A percentile compares a stretch with the other conserved stretches of the same genome.
These are phyloP conservation scores for Micromussa lordhowensis DNA, from an alignment of 92 coral and sea anemone species.

Conservation along the genomic window DNA sequence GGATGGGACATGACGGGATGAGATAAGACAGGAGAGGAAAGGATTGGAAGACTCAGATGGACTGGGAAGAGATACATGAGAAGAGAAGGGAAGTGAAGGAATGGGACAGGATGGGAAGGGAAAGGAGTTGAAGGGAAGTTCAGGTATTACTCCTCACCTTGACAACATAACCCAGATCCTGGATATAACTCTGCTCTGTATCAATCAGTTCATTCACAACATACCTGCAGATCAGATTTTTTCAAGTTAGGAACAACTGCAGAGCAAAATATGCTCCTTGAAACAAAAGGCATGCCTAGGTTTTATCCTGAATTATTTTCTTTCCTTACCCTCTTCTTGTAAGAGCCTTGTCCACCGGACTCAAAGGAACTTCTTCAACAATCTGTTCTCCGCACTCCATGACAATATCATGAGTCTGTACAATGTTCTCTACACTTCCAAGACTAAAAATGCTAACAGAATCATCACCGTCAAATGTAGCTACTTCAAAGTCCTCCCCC, in stretches of 20 bases:
- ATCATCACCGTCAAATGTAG: conserved; percentile 72
- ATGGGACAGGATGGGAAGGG: not conserved
- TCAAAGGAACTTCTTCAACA: conserved; percentile 71
- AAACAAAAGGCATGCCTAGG: not conserved
- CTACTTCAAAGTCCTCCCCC: conserved; percentile 72
- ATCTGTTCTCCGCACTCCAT: conserved; percentile 64
- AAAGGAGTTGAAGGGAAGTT: not conserved
- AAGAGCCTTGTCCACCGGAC: conserved; percentile 75
- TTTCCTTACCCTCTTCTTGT: conserved; percentile 75
- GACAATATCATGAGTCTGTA: conserved; percentile 74
- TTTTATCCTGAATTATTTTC: not conserved
- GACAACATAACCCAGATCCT: conserved; percentile 83
- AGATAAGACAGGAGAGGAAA: not conserved
- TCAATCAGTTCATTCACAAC: conserved; percentile 87
- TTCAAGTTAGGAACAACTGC: not conserved
- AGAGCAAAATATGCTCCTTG: not conserved
- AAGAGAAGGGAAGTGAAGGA: not conserved
- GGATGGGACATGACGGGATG: no score
- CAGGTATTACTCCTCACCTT: conserved; percentile 56
- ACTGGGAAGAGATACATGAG: not conserved
- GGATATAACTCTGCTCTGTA: conserved; percentile 86
- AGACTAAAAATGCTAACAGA: conserved; percentile 66
- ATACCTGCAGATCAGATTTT: conserved; percentile 56
- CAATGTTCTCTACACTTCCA: conserved; percentile 60
- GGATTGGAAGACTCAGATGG: no score